Percentiles rank a stretch among this genome's conserved stretches.
These are phyloP conservation scores for Nannoperca australis DNA, from an alignment of 2,797 vertebrate genomes.

Conservation along the genomic window DNA sequence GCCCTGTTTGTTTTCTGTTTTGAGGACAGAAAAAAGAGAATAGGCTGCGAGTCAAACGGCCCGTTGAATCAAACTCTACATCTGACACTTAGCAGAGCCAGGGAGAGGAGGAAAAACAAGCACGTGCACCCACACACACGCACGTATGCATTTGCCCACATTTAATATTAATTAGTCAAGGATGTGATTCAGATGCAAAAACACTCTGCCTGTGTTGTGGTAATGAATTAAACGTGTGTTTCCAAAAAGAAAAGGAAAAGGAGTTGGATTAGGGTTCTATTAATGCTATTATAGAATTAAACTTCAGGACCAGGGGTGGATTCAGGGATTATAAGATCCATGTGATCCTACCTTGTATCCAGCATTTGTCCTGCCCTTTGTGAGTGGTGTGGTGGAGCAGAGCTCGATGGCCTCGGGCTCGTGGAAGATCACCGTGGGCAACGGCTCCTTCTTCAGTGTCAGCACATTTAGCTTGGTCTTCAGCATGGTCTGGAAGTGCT, in stretches of 20 bases:
- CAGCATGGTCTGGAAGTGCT: conserved; percentile 99
- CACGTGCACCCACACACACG: conserved; percentile 14
- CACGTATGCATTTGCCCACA: conserved; percentile 17
- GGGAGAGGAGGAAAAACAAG: conserved; percentile 41
- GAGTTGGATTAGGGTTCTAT: conserved; percentile 58
- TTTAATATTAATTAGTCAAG: conserved; percentile 39
- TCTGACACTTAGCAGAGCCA: conserved; percentile 53
- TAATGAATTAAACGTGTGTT: conserved; percentile 44
- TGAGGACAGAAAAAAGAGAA: conserved; percentile 42
- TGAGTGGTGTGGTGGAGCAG: conserved; percentile 92
- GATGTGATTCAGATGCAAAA: conserved; percentile 39
- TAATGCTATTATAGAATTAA: conserved; percentile 70
- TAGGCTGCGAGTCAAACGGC: conserved; percentile 39
- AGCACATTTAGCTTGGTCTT: conserved; percentile 98
- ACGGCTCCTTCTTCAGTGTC: conserved; percentile 95
- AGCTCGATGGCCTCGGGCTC: conserved; percentile 98
- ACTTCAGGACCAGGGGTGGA: conserved; percentile 41
- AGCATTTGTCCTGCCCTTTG: conserved; percentile 89
- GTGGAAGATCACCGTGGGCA: conserved; percentile 97
- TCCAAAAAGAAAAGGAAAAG: conserved; percentile 44
- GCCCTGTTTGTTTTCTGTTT: conserved; percentile 54
- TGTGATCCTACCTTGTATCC: conserved; percentile 93
- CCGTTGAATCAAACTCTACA: conserved; percentile 51
- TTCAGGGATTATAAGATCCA: conserved; percentile 62
- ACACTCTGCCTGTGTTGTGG: conserved; percentile 3